These are phyloP conservation scores for Ophioderma brevispina DNA, from an alignment of 35 echinoderm and acorn worm species.

Conservation along the genomic window DNA sequence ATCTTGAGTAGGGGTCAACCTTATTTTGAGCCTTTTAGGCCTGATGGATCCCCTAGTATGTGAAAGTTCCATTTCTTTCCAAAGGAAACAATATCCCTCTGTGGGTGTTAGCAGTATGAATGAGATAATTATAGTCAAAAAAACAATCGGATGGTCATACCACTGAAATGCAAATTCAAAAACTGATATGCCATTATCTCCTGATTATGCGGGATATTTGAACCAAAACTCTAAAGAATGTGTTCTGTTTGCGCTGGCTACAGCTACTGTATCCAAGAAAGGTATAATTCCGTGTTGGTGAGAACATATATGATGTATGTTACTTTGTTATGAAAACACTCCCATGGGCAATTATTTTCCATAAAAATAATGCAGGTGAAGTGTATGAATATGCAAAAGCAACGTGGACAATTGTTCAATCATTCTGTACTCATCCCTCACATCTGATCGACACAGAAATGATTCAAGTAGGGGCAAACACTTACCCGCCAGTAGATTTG, in stretches of 20 bases:
- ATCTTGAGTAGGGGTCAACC: no score
- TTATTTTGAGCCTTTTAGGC: no score
- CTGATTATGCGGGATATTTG: not conserved
- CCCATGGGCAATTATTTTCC: not conserved
- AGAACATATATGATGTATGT: not conserved
- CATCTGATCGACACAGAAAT: not conserved
- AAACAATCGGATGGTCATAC: no score
- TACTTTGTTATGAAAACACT: not conserved
- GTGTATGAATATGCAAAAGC: not conserved
- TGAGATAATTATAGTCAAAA: no score
- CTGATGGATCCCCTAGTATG: no score
- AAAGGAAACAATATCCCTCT: no score
- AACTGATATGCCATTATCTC: no score
- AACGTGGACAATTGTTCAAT: no score
- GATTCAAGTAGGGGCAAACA: not conserved
- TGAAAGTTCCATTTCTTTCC: no score
- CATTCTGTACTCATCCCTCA: not conserved
- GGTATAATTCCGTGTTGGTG: not conserved
- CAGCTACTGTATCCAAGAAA: not conserved
- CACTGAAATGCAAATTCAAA: no score
- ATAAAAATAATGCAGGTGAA: not conserved
- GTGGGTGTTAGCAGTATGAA: no score
- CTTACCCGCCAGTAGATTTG: not conserved
- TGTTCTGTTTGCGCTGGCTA: not conserved
- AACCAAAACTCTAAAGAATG: not conserved